These are phyloP conservation scores for Caenorhabditis sp. DNA, from an alignment of 2,888 invertebrate species.

Conservation along the genomic window DNA sequence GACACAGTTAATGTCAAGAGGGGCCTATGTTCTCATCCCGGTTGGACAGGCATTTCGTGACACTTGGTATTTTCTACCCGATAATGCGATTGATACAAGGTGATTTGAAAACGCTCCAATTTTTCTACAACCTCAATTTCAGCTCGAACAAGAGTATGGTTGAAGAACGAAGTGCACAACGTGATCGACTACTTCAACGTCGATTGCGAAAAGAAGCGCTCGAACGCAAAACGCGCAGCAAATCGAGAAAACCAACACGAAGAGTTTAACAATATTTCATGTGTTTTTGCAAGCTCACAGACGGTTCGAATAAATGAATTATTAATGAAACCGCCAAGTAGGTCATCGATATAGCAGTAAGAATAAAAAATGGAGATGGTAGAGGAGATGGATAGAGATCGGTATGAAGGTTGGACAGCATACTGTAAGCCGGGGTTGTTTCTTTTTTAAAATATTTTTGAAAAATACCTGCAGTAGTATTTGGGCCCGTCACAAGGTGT, in stretches of 20 bases:
- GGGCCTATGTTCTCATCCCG: constrained; percentile 63
- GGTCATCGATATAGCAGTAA: constrained; percentile 15
- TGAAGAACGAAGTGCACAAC: constrained; percentile 57
- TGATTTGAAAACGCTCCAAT: too few species aligned
- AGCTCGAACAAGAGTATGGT: constrained; percentile 49
- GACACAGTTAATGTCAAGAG: constrained; percentile 62
- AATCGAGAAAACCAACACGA: constrained; percentile 13
- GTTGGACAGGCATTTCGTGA: constrained; percentile 63
- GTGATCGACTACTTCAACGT: constrained; percentile 55
- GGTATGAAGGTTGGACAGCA: constrained; percentile 25
- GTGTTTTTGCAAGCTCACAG: constrained; percentile 27
- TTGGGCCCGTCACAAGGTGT: background rate
- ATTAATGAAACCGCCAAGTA: constrained; percentile 20
- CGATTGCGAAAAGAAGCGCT: constrained; percentile 26
- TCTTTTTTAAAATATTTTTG: background rate
- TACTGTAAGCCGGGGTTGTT: constrained; percentile 9
- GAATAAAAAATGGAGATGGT: constrained; percentile 23
- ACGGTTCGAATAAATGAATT: constrained; percentile 30
- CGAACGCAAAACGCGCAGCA: constrained; percentile 14
- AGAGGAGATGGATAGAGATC: constrained; percentile 28
- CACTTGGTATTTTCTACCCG: constrained; percentile 66
- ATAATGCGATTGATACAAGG: constrained; percentile 67
- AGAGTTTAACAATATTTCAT: constrained; percentile 8
- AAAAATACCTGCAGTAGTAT: background rate
- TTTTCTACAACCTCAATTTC: background rate